Percentiles rank a stretch among this genome's conserved stretches.
These are phyloP conservation scores for Drosophila guanche DNA, from an alignment of 1,140 invertebrate species.

Conservation along the genomic window DNA sequence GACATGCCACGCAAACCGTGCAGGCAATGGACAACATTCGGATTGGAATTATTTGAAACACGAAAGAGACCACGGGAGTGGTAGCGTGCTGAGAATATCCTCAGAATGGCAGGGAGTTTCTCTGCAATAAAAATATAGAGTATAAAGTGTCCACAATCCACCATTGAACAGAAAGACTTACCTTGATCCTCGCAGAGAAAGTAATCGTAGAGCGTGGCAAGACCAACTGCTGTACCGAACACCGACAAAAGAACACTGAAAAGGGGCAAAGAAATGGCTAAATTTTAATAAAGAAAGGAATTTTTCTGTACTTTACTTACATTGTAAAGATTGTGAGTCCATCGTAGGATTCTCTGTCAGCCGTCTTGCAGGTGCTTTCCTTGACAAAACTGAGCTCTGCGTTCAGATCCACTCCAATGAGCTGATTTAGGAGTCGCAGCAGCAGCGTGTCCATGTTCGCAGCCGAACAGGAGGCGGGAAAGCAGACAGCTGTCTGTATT, in stretches of 20 bases:
- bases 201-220: conserved; percentile 55
- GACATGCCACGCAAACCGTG: conserved; percentile 86
- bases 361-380: conserved; percentile 27
- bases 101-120: conserved; percentile 35
- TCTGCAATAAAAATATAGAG: conserved; percentile 20
- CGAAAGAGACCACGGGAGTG: conserved; percentile 49
- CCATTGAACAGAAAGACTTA: conserved; percentile 4
- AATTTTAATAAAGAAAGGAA: too few relatives aligned
- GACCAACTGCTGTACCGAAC: conserved; percentile 4
- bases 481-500: conserved; percentile 43
- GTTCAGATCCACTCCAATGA: conserved; percentile 32
- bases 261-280: too few relatives aligned
- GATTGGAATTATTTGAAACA: conserved; percentile 41
- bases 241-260: conserved; percentile 44
- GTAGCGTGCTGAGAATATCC: conserved; percentile 51
- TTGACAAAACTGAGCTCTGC: conserved; percentile 15
- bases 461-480: conserved; percentile 48
- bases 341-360: conserved; percentile 28
- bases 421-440: conserved; percentile 12
- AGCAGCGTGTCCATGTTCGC: conserved; percentile 43
- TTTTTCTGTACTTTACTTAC: conserved; percentile 16
- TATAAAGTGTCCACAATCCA: neutral
- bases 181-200: conserved; percentile 49
- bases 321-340: conserved; percentile 57
- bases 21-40: conserved; percentile 83